Evolutionary conservation across 2,113 vertebrate genomes (phyloP), one percentile per base, ranked within the genome.

Genomic region (Oreochromis aureus): DNA sequence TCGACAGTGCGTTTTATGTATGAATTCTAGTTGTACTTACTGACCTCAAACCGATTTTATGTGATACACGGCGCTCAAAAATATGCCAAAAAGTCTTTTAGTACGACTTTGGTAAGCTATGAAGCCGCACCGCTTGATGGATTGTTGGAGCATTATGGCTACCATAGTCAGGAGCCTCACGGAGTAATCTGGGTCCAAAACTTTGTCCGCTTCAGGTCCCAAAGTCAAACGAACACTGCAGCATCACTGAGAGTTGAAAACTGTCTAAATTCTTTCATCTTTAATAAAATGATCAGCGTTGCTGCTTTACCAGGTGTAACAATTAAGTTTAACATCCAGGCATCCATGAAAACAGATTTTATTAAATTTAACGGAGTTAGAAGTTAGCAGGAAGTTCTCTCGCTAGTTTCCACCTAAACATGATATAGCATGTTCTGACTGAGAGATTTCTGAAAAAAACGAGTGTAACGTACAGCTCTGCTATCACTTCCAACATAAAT

Each of bases 171-270:
- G 6, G 27, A 18, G 8, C 27, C 27, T 61, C 15, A 2, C 5
- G 2, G 27, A 32, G 27, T 59, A 59, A 59, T 0, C 58, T 59
- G 5, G 27, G 27, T 59, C 58, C 58, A 18, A 59, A 59, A 59
- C 56, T 6, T 7, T 2, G 1, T 5, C 58, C 6, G 0, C 1
- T 59, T 59, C 15, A 32, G 58, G 58, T 32, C 58, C 58, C 58
- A 59, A 59, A 59, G 27, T 32, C 27, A 59, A 18, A 3, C 8
- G 7, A 59, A 32, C 27, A 59, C 58, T 32, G 27, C 1, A 1
- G 15, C 27, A 59, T 59, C 27, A 32, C 58, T 32, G 15, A 18
- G 58, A 59, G 27, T 59, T 59, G 32, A 32, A 59, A 59, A 32
- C 56, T 32, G 56, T 18, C 27, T 59, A 2, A 59, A 32, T 18